These are phyloP conservation scores for Parnassius orleans DNA, from an alignment of 2,888 invertebrate species.

Conservation along the genomic window DNA sequence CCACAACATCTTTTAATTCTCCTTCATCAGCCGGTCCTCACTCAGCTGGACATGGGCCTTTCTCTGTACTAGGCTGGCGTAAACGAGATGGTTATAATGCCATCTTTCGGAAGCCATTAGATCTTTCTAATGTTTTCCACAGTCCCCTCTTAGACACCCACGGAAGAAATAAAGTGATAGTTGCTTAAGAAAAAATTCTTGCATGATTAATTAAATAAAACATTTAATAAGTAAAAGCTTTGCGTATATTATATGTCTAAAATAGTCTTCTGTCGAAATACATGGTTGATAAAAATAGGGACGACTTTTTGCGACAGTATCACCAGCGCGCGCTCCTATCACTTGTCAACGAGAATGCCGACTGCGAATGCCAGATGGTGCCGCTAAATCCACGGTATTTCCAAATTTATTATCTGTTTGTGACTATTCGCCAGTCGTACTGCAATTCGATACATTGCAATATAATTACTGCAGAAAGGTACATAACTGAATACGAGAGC, in stretches of 20 bases:
- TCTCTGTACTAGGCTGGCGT: too few relatives aligned
- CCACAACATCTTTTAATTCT: too few relatives aligned
- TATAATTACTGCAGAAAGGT: constrained; percentile 43
- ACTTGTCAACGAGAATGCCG: constrained; percentile 52
- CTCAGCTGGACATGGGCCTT: too few relatives aligned
- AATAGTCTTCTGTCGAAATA: constrained; percentile 32
- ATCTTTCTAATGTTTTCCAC: too few relatives aligned
- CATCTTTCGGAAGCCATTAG: too few relatives aligned
- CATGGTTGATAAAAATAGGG: constrained; percentile 42
- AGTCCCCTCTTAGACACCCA: too few relatives aligned
- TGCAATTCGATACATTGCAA: constrained; percentile 53
- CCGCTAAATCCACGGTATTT: constrained; percentile 60
- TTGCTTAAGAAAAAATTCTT: too few relatives aligned
- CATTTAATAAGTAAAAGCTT: too few relatives aligned
- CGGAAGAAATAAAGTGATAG: too few relatives aligned
- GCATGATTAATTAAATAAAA: too few relatives aligned
- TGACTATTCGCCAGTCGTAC: constrained; percentile 54
- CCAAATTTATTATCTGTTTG: constrained; percentile 74
- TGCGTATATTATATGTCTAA: not conserved
- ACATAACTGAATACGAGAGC: not conserved
- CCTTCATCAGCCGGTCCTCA: too few relatives aligned
- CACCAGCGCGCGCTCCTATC: constrained; percentile 46
- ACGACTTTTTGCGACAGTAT: constrained; percentile 35
- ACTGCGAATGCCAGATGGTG: constrained; percentile 58
- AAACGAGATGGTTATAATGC: too few relatives aligned